A percentile compares a stretch with the other conserved stretches of the same genome.
Conservation (phyloP, 2,113 vertebrate genomes). For the Salvelinus alpinus region DNA sequence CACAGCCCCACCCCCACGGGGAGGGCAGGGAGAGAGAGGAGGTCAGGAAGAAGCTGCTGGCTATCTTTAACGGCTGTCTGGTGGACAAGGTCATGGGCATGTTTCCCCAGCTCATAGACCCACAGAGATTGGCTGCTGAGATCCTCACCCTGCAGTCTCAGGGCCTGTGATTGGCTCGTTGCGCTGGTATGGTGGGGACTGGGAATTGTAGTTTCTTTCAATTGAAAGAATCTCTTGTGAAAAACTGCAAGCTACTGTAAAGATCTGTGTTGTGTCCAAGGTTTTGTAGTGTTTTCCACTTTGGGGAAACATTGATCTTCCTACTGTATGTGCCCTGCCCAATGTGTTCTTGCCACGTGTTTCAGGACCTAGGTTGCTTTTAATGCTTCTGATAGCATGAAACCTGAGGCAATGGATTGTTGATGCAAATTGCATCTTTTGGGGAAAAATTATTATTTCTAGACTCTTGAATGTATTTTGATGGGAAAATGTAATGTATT, state of each 20-base stretch:
- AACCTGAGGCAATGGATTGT: slow-evolving; percentile 72
- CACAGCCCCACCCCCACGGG: slow-evolving; percentile 11
- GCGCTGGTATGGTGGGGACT: not conserved
- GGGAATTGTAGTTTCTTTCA: slow-evolving; percentile 18
- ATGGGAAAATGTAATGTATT: not conserved
- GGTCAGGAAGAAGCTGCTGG: slow-evolving; percentile 81
- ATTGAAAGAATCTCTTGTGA: not conserved
- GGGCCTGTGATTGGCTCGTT: not conserved
- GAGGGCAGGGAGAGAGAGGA: slow-evolving; percentile 67
- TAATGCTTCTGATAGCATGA: slow-evolving; percentile 14
- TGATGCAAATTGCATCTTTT: slow-evolving; percentile 91
- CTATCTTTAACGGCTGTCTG: slow-evolving; percentile 84
- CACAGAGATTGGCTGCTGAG: slow-evolving; percentile 82
- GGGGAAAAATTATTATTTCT: not conserved
- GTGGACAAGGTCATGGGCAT: slow-evolving; percentile 87
- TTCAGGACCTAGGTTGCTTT: slow-evolving; percentile 2
- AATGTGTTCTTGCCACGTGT: not conserved
- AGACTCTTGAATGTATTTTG: not conserved
- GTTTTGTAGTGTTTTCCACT: too few species aligned
- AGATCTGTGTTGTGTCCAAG: too few species aligned
- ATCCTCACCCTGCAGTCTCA: slow-evolving; percentile 80
- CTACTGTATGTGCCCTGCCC: not conserved
- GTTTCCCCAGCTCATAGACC: slow-evolving; percentile 84
- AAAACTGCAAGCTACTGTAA: not conserved
- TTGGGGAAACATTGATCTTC: slow-evolving; percentile 15